Evolutionary conservation across 35 echinoderm and acorn worm species (phyloP).

Genomic region (Ophiothrix spiculata): DNA sequence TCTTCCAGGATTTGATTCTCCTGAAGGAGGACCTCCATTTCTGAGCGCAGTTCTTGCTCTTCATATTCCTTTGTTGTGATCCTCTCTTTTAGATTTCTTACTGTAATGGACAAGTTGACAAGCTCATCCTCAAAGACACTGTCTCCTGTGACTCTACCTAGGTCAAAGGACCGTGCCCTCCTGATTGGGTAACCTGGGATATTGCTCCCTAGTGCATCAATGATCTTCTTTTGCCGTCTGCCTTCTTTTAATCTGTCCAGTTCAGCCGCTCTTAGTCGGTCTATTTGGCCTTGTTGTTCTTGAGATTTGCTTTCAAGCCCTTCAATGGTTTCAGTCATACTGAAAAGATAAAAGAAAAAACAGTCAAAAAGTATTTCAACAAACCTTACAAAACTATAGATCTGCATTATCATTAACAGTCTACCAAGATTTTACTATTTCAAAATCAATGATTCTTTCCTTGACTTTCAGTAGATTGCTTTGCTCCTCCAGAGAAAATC

Average conservation of each 20-base stretch:
- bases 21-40: constrained; percentile 70
- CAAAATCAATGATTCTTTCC: too few species aligned
- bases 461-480: too few species aligned
- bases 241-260: constrained; percentile 65
- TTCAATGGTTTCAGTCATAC: constrained; percentile 81
- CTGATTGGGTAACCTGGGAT: constrained; percentile 60
- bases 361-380: background rate
- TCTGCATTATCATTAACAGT: too few species aligned
- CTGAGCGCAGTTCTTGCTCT: constrained; percentile 65
- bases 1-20: constrained; percentile 65
- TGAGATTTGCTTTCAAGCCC: constrained; percentile 63
- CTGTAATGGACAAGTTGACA: constrained; percentile 48
- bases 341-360: constrained; percentile 33
- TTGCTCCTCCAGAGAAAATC: too few species aligned
- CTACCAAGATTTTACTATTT: too few species aligned
- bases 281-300: constrained; percentile 56
- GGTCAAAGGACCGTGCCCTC: constrained; percentile 74
- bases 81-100: constrained; percentile 51
- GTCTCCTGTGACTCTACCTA: constrained; percentile 48
- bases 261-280: constrained; percentile 68
- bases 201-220: constrained; percentile 44
- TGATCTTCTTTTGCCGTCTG: constrained; percentile 54
- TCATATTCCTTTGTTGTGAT: constrained; percentile 41
- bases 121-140: constrained; percentile 70
- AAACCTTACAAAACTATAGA: too few species aligned